Evolutionary conservation across 2,888 invertebrate genomes (phyloP).

Genomic region (Rhagium mordax): DNA sequence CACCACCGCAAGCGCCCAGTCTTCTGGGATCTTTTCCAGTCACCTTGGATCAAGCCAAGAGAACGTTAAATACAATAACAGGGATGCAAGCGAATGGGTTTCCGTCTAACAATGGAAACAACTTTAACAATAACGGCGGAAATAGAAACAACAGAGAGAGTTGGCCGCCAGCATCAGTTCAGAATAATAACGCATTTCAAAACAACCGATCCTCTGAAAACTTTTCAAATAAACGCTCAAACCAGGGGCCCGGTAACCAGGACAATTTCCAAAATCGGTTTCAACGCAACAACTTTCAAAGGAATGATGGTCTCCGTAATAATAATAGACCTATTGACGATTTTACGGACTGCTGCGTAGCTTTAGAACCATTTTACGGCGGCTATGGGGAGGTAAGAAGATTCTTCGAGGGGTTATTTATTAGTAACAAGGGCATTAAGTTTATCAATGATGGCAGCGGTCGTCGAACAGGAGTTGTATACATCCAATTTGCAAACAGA

Average conservation of each 20-base stretch:
- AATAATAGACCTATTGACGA: slow-evolving; percentile 8
- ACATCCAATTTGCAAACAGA: slow-evolving; percentile 82
- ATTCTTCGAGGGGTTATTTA: slow-evolving; percentile 83
- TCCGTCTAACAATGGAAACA: slow-evolving; percentile 28
- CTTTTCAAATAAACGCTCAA: slow-evolving; percentile 7
- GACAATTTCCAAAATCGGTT: slow-evolving; percentile 43
- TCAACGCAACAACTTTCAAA: slow-evolving; percentile 47
- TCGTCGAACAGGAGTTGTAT: slow-evolving; percentile 84
- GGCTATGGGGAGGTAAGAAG: slow-evolving; percentile 86
- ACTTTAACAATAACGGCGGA: slow-evolving; percentile 29
- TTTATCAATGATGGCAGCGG: slow-evolving; percentile 88
- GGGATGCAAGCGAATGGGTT: slow-evolving; percentile 58
- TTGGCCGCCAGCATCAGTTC: slow-evolving; percentile 36
- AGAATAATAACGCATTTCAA: slow-evolving; percentile 17
- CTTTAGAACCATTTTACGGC: slow-evolving; percentile 81
- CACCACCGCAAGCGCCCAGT: slow-evolving; percentile 49
- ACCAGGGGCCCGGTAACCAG: background rate
- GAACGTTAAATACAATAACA: slow-evolving; percentile 74
- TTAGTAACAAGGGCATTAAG: slow-evolving; percentile 89
- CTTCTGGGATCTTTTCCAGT: slow-evolving; percentile 51
- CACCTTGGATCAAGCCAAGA: slow-evolving; percentile 70
- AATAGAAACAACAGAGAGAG: slow-evolving; percentile 29
- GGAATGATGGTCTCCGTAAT: slow-evolving; percentile 22
- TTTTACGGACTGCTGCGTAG: slow-evolving; percentile 74
- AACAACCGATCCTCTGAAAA: slow-evolving; percentile 6